Base-by-base conservation (phyloP, 2,888 invertebrate species). In the Eulithis testata region DNA sequence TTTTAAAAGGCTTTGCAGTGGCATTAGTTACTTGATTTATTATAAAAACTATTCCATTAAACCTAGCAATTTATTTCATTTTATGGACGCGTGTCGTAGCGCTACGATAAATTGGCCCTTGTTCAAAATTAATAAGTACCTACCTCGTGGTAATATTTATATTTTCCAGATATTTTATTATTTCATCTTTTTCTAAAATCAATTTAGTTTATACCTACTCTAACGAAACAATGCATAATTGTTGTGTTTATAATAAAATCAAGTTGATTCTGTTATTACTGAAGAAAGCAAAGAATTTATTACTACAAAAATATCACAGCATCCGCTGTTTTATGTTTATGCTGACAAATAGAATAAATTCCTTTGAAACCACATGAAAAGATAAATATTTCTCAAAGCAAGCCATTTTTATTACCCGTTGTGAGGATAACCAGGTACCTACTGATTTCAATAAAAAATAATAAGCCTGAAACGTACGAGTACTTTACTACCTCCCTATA, bases 401-500 rank as follows among this genome's bases (percentile, higher is more conserved):
- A 60, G 37, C 57, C 53, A 60, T 62, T 54, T 53, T 65, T 58
- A 65, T 65, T 62, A 59, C 55, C 60, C 43, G 67, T 70, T 72
- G 70, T 71, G 55, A 47, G 63, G 60, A 58, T 64, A 66, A 68
- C 71, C 67, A 64, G 44, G 65, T 63, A 60, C n/a, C n/a, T n/a
- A n/a, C 67, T 70, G 62, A 69, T 68, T 68, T 66, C 59, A 65
- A 71, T 73, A 71, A 73, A 72, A 72, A 66, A 66, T 72, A 76
- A 77, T 74, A 73, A 71, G 66, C 64, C 68, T 63, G 52, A 67
- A 75, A 70, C 51, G n/a, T 63, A 76, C 70, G 69, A 69, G 70
- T 59, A 72, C 37, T 21, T 8, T 54, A 62, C 12, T 8, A 37
- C 37, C 5, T 37, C 0, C 49, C 49, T 49, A 49, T 11, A 49